Base-by-base conservation (phyloP, 2,113 vertebrate genomes). In the Silurus meridionalis region DNA sequence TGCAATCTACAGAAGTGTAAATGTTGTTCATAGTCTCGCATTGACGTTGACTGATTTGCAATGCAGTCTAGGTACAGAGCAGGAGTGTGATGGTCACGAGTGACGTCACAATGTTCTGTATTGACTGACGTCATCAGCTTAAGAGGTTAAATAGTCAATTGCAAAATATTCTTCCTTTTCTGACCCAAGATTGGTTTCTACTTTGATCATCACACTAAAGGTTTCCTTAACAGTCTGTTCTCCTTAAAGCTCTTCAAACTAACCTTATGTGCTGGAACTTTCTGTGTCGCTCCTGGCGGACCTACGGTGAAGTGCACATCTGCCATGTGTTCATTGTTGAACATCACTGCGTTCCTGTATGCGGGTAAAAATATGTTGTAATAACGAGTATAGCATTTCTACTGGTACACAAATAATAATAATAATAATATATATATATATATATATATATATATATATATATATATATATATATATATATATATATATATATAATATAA, bases 311-410 rank as follows among this genome's bases (percentile, higher is more conserved):
- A 99, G 94, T 98, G 97, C 86, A 99, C 95, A 23, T 99, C 98
- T 0, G 98, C 97, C 98, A 99, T 99, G 91, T 98, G 96, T 93
- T 99, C 98, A 91, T 97, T 99, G 94, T 99, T 99, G 91, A 98
- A 99, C 97, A 99, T 99, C 89, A 97, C 93, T 80, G 98, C 97
- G 90, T 99, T 99, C 95, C 98, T 99, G 92, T 78, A 91, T 84
- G 87, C 61, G 46, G 72, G 85, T 84, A 85, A 88, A 5, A 9
- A 23, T 63, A 7, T 28, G 15, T 11, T 11, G 9, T n/a, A 6
- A 81, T 46, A n/a, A 37, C 0, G 57, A 83, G 25, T 37, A 37
- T 37, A 37, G 28, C 28, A 37, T 37, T 37, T 37, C 28, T 37
- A 37, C 28, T 37, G 28, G 28, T 37, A 37, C 28, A 37, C 28